Evolutionary conservation across 30 jellyfish, hydroid and myxozoan genomes (phyloP).

Genomic region (Chironex yamaguchii): DNA sequence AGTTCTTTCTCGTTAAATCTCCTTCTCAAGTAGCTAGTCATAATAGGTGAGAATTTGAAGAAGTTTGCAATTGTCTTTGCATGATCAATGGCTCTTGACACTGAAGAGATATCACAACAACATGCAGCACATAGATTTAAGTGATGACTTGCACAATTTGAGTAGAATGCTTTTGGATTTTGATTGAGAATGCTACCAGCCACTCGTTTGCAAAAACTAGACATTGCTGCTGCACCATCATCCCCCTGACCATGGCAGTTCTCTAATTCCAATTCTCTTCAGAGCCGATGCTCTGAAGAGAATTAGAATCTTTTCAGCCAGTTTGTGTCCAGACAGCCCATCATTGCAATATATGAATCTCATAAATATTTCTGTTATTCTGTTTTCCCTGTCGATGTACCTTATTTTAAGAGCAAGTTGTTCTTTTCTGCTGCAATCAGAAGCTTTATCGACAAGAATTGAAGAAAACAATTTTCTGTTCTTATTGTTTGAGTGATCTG

Average conservation of each 20-base stretch:
- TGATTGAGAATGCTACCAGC: slow-evolving; percentile 23
- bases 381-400: slow-evolving; percentile 23
- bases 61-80: slow-evolving; percentile 7
- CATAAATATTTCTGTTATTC: slow-evolving; percentile 22
- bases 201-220: slow-evolving; percentile 44
- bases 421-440: slow-evolving; percentile 23
- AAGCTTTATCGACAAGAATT: neutral
- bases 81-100: too few species aligned
- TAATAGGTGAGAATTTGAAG: slow-evolving; percentile 18
- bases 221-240: slow-evolving; percentile 68
- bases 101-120: slow-evolving; percentile 1
- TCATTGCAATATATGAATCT: slow-evolving; percentile 23
- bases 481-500: slow-evolving; percentile 22
- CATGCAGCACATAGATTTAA: slow-evolving; percentile 17
- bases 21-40: neutral
- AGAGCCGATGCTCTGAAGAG: slow-evolving; percentile 39
- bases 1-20: neutral
- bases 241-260: slow-evolving; percentile 73
- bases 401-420: slow-evolving; percentile 4
- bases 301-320: slow-evolving; percentile 25
- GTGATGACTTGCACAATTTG: neutral
- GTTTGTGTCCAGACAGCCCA: slow-evolving; percentile 10
- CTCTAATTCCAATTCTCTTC: slow-evolving; percentile 15
- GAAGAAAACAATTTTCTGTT: neutral
- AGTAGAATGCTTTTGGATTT: slow-evolving; percentile 53